Evolutionary conservation across 1,140 invertebrate species (phyloP).

Genomic region (Drosophila pandora): DNA sequence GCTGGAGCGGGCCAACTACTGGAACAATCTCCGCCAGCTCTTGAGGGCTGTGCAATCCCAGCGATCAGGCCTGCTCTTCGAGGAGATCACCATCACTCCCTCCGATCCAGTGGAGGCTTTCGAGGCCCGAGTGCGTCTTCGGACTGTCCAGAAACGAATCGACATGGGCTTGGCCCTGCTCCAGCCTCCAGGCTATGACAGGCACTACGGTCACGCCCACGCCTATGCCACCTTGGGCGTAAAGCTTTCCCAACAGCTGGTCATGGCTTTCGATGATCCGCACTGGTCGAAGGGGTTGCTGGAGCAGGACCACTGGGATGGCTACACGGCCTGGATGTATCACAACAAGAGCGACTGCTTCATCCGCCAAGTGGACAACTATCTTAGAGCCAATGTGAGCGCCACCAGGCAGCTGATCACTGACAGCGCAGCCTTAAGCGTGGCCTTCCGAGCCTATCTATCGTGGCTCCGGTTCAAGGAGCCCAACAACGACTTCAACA

Average conservation of each 20-base stretch:
- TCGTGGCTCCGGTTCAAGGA: slow-evolving; percentile 70
- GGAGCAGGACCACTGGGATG: slow-evolving; percentile 93
- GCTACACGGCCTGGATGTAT: slow-evolving; percentile 94
- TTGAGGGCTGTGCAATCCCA: slow-evolving; percentile 43
- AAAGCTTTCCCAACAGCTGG: slow-evolving; percentile 95
- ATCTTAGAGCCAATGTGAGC: slow-evolving; percentile 85
- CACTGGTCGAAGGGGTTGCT: slow-evolving; percentile 93
- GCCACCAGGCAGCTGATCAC: slow-evolving; percentile 88
- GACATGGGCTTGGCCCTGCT: slow-evolving; percentile 98
- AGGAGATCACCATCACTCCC: slow-evolving; percentile 32
- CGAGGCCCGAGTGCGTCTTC: slow-evolving; percentile 57
- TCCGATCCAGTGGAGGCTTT: slow-evolving; percentile 62
- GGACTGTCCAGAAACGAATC: slow-evolving; percentile 96
- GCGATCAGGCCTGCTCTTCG: slow-evolving; percentile 45
- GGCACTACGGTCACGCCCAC: slow-evolving; percentile 92
- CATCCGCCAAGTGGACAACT: slow-evolving; percentile 91
- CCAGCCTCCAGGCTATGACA: slow-evolving; percentile 96
- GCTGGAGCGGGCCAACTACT: slow-evolving; percentile 63
- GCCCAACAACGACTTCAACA: slow-evolving; percentile 63
- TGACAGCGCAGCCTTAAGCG: slow-evolving; percentile 86
- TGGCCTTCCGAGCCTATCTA: slow-evolving; percentile 86
- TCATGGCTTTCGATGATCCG: slow-evolving; percentile 97
- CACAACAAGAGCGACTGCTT: slow-evolving; percentile 95
- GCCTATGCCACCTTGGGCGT: slow-evolving; percentile 98
- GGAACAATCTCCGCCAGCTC: slow-evolving; percentile 63